Conservation (phyloP, 2,113 vertebrate species). For the Tor tambroides region DNA sequence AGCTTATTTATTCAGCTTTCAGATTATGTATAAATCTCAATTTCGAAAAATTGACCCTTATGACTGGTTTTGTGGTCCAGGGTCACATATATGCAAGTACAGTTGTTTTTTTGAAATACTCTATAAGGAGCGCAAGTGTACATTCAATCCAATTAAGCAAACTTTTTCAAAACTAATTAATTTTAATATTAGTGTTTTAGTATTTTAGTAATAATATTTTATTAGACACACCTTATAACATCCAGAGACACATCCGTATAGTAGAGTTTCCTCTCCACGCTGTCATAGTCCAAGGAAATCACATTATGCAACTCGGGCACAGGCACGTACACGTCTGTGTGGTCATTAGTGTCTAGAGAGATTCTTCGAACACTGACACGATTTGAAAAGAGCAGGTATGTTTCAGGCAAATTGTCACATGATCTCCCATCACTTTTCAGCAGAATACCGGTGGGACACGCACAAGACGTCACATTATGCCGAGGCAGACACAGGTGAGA, state of each 20-base stretch:
- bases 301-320: slow-evolving; percentile 95
- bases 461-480: slow-evolving; percentile 90
- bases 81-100: no score
- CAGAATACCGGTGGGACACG: slow-evolving; percentile 94
- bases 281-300: slow-evolving; percentile 97
- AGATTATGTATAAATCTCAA: no score
- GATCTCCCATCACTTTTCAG: slow-evolving; percentile 88
- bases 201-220: no score
- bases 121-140: no score
- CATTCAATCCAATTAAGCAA: no score
- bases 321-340: slow-evolving; percentile 92
- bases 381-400: slow-evolving; percentile 95
- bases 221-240: slow-evolving; percentile 86
- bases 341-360: slow-evolving; percentile 92
- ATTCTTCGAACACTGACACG: slow-evolving; percentile 94
- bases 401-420: slow-evolving; percentile 91
- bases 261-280: slow-evolving; percentile 92
- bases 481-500: slow-evolving; percentile 93
- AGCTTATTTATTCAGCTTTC: no score
- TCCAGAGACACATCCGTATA: slow-evolving; percentile 99
- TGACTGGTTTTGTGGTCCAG: no score
- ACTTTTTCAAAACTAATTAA: no score
- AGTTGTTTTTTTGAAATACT: no score
- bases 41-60: no score
- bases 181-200: no score